Conservation (phyloP, 2,888 invertebrate species). For the Smittia aterrima region DNA sequence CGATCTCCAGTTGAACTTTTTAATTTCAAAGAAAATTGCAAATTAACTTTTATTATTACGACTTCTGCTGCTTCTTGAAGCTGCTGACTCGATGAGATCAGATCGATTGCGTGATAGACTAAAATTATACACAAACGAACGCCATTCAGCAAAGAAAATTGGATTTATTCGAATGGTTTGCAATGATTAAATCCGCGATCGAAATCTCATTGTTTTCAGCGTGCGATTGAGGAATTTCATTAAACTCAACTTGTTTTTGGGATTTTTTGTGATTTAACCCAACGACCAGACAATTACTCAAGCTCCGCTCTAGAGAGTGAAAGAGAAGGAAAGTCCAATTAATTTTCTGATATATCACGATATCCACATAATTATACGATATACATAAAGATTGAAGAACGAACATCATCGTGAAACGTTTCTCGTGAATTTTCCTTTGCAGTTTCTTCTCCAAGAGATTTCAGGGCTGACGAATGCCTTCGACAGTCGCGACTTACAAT, state of each 20-base stretch:
- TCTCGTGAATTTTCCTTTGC: background rate
- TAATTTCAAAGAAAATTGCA: constrained; percentile 11
- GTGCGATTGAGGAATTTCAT: background rate
- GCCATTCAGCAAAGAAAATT: background rate
- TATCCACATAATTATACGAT: constrained; percentile 40
- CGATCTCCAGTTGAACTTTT: background rate
- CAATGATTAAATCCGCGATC: background rate
- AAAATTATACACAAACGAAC: background rate
- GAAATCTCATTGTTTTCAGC: background rate
- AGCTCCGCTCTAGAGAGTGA: background rate
- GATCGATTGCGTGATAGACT: background rate
- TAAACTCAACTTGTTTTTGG: background rate
- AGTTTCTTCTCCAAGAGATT: background rate
- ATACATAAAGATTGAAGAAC: constrained; percentile 24
- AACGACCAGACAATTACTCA: background rate
- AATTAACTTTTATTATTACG: background rate
- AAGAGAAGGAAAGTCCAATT: constrained; percentile 23
- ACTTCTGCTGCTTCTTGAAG: background rate
- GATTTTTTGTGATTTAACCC: background rate
- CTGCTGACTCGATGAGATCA: background rate
- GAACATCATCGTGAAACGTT: constrained; percentile 8
- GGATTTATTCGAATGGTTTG: background rate
- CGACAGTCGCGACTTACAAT: constrained; percentile 3
- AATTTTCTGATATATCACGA: constrained; percentile 41
- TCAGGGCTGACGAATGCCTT: constrained; percentile 26